Conservation (phyloP, 2,797 vertebrate species). For the Crocidura indochinensis region DNA sequence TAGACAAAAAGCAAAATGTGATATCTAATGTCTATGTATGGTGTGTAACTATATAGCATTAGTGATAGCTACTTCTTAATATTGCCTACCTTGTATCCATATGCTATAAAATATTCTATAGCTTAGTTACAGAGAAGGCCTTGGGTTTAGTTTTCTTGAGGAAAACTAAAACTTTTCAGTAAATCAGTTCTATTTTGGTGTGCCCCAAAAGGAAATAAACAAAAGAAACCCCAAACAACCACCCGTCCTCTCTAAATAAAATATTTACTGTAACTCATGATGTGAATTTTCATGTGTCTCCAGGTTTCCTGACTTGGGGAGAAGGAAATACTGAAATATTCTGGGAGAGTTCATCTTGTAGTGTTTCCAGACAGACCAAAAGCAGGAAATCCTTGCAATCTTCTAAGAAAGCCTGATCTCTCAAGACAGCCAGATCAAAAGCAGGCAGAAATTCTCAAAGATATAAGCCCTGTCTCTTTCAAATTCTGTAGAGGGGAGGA, state of each 20-base stretch:
- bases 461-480: slow-evolving; percentile 69
- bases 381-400: slow-evolving; percentile 85
- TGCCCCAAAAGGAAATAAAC: slow-evolving; percentile 77
- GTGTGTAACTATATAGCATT: slow-evolving; percentile 6
- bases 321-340: slow-evolving; percentile 81
- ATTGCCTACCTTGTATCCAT: neutral
- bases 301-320: slow-evolving; percentile 81
- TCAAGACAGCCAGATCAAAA: slow-evolving; percentile 83
- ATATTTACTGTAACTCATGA: slow-evolving; percentile 83
- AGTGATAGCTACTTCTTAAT: neutral
- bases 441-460: slow-evolving; percentile 77
- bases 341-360: slow-evolving; percentile 78
- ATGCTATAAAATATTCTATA: slow-evolving; percentile 38
- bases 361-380: slow-evolving; percentile 79
- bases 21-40: slow-evolving; percentile 50
- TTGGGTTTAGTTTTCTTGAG: slow-evolving; percentile 63
- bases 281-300: slow-evolving; percentile 81
- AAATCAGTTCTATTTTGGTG: slow-evolving; percentile 77
- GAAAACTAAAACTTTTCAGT: slow-evolving; percentile 71
- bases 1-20: slow-evolving; percentile 62
- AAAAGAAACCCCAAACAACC: slow-evolving; percentile 82
- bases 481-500: slow-evolving; percentile 57
- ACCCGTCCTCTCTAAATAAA: slow-evolving; percentile 85
- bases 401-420: slow-evolving; percentile 78
- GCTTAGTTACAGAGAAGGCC: slow-evolving; percentile 58